Evolutionary conservation across 2,797 vertebrate genomes (phyloP).

Genomic region (Fistularia tabacaria): DNA sequence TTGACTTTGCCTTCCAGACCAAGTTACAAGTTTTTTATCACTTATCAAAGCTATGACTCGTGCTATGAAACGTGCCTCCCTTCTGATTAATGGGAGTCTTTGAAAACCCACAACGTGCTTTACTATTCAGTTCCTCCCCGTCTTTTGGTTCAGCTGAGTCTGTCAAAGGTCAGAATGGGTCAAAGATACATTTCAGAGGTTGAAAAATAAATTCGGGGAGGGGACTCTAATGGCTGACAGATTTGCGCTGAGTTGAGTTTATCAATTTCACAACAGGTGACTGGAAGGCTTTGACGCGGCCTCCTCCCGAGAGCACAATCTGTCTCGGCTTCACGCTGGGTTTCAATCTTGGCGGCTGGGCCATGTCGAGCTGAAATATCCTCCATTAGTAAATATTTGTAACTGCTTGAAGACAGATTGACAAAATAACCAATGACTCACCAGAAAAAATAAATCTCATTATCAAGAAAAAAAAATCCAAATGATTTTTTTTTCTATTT

Average conservation of each 20-base stretch:
- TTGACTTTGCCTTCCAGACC: no score
- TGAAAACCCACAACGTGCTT: no score
- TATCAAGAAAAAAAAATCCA: no score
- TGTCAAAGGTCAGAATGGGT: constrained; percentile 9
- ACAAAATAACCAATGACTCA: no score
- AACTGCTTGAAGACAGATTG: not conserved
- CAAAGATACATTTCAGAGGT: constrained; percentile 3
- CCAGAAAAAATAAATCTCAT: no score
- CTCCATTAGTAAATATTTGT: constrained; percentile 6
- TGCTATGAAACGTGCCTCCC: no score
- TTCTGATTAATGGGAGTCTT: no score
- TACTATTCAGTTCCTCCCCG: not conserved
- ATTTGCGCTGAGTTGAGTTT: constrained; percentile 13
- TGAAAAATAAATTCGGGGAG: constrained; percentile 14
- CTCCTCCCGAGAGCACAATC: constrained; percentile 39
- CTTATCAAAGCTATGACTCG: no score
- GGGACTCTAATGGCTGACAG: constrained; percentile 18
- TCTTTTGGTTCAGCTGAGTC: not conserved
- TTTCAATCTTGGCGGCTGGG: constrained; percentile 12
- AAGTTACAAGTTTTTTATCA: no score
- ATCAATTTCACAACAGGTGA: constrained; percentile 39
- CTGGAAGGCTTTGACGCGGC: constrained; percentile 23
- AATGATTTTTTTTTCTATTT: no score
- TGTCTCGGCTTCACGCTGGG: constrained; percentile 22
- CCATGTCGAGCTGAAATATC: not conserved